Evolutionary conservation across 2,113 vertebrate genomes (phyloP), one percentile per base, ranked within the genome.

Genomic region (Lota lota): DNA sequence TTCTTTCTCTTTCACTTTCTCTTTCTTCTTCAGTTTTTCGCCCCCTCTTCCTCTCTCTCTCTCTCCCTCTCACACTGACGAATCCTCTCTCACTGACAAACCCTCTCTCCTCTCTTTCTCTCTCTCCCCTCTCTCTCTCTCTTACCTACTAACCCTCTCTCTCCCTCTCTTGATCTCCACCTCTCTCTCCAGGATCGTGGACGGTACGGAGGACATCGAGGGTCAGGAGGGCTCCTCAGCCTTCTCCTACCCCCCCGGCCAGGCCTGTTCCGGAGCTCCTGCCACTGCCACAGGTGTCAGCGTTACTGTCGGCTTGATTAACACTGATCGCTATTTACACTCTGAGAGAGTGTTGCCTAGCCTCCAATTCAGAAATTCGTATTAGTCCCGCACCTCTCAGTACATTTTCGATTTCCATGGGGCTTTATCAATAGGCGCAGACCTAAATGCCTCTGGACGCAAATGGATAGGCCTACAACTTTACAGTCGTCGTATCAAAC

Each of bases 131-230:
- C 36, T 40, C 40, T 47, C 40, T 47, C 40, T 47, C 40, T 47
- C 40, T 47, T 28, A 28, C 28, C 28, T 28, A 28, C 28, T 28
- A 54, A 15, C 14, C 40, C 62, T 58, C 51, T 47, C 61, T 58
- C 47, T 24, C 67, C 19, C 64, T 50, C 57, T 19, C 19, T 66
- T 47, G 24, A 1, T 59, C 24, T 59, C 5, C 21, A 10, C 69
- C 19, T 80, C 22, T 67, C 10, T 63, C n/a, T 83, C 61, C 76
- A 92, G 91, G 83, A 76, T 91, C 56, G 90, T 91, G 64, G 90
- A 92, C 0, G 89, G 92, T 10, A 92, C 87, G 24, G 90, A 92
- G 66, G 90, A 88, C 81, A 87, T 65, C 28, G 76, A 80, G 21
- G 77, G 75, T 19, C 68, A 78, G 50, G 89, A 89, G 70, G 74